phyloP scores from a whole-genome alignment of 2,797 vertebrate genomes.

The Alosa sapidissima region DNA sequence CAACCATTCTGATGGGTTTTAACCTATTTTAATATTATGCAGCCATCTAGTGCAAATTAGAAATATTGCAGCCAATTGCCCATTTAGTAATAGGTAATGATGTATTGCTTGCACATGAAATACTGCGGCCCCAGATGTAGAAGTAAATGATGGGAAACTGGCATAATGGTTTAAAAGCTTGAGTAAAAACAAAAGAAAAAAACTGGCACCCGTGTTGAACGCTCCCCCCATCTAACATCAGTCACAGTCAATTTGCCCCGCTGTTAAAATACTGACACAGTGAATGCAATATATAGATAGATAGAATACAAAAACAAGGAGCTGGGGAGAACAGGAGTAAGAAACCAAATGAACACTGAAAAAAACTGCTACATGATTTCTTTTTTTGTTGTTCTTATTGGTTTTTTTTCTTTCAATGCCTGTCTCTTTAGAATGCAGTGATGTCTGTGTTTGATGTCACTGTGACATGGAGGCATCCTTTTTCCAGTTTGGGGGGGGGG shows the following conservation, averaged over 20 bases:
- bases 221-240: constrained; percentile 71
- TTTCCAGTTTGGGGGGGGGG: constrained; percentile 62
- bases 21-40: constrained; percentile 75
- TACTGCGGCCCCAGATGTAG: constrained; percentile 36
- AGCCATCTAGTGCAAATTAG: constrained; percentile 84
- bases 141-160: constrained; percentile 58
- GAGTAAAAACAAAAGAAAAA: constrained; percentile 33
- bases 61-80: constrained; percentile 77
- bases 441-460: constrained; percentile 55
- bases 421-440: constrained; percentile 66
- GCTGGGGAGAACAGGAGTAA: constrained; percentile 66
- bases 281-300: constrained; percentile 72
- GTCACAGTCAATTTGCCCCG: constrained; percentile 78
- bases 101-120: constrained; percentile 62
- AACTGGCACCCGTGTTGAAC: constrained; percentile 43
- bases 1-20: constrained; percentile 45
- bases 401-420: constrained; percentile 63
- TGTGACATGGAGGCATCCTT: constrained; percentile 57
- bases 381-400: constrained; percentile 70
- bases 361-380: constrained; percentile 73
- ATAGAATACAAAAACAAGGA: constrained; percentile 66
- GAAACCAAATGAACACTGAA: constrained; percentile 69
- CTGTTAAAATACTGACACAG: constrained; percentile 79
- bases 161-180: constrained; percentile 62
- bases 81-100: constrained; percentile 67